Percentiles rank a stretch among this genome's conserved stretches.
phyloP scores from a whole-genome alignment of 2,888 invertebrate species.

The Xestia c-nigrum region DNA sequence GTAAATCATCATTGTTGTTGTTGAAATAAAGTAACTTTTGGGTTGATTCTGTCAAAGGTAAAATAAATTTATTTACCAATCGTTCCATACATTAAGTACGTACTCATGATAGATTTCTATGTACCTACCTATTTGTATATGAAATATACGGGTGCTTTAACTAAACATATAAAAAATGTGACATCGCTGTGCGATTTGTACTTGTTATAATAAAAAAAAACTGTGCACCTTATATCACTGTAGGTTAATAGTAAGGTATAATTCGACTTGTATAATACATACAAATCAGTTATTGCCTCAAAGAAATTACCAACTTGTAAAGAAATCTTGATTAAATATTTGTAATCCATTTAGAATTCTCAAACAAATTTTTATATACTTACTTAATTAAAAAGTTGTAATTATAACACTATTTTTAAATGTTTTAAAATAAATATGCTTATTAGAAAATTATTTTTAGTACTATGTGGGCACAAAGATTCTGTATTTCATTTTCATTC shows the following conservation, averaged over 20 bases:
- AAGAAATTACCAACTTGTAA: background rate
- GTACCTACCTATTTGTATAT: background rate
- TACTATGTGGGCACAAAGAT: slow-evolving; percentile 15
- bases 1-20: background rate
- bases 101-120: background rate
- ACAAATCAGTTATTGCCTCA: background rate
- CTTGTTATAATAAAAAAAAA: background rate
- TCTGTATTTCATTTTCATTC: slow-evolving; percentile 32
- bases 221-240: background rate
- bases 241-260: background rate
- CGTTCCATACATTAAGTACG: background rate
- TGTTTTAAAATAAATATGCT: background rate
- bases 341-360: slow-evolving; percentile 3
- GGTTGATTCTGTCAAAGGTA: background rate
- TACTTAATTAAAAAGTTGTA: background rate
- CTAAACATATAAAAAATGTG: background rate
- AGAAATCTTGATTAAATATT: background rate
- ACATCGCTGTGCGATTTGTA: background rate
- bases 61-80: background rate
- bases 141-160: background rate
- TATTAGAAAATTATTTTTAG: background rate
- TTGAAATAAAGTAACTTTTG: background rate
- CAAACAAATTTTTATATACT: background rate
- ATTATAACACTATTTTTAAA: slow-evolving; percentile 8
- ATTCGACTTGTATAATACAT: slow-evolving; percentile 3